Evolutionary conservation across 2,888 invertebrate species (phyloP).

Genomic region (Pterostichus madidus): DNA sequence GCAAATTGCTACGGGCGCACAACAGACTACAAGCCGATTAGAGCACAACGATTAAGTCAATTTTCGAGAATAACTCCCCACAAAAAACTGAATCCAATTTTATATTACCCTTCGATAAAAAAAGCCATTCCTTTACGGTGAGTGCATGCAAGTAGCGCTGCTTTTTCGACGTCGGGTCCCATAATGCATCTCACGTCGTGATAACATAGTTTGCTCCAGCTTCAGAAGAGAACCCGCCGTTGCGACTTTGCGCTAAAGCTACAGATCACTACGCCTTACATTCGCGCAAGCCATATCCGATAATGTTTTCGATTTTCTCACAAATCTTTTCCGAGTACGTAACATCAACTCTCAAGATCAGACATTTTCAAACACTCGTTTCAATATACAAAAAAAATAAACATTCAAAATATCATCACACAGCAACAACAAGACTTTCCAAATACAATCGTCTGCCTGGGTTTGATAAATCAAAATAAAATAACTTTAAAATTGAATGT

Average conservation of each 20-base stretch:
- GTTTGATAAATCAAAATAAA: constrained; percentile 41
- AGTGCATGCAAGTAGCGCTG: constrained; percentile 41
- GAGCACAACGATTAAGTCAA: constrained; percentile 75
- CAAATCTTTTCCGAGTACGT: constrained; percentile 11
- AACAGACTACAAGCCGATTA: constrained; percentile 72
- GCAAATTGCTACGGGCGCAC: constrained; percentile 71
- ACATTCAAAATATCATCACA: constrained; percentile 35
- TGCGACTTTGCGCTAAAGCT: background rate
- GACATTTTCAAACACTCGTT: constrained; percentile 33
- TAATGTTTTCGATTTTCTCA: constrained; percentile 49
- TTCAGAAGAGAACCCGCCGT: too few species aligned
- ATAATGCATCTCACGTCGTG: constrained; percentile 38
- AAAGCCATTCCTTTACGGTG: constrained; percentile 55
- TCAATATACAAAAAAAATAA: constrained; percentile 20
- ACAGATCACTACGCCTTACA: constrained; percentile 9
- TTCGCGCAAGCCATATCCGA: constrained; percentile 27
- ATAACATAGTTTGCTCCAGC: constrained; percentile 27
- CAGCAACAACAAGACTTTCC: background rate
- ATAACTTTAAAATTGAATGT: constrained; percentile 39
- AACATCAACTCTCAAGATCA: constrained; percentile 17
- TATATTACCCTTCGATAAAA: constrained; percentile 71
- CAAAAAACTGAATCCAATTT: constrained; percentile 75
- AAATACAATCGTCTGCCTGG: constrained; percentile 15
- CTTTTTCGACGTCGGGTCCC: constrained; percentile 16
- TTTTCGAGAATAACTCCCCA: constrained; percentile 73